A percentile compares a stretch with the other conserved stretches of the same genome.
These are phyloP conservation scores for Ptilodon capucinus DNA, from an alignment of 2,888 invertebrate genomes.

Conservation along the genomic window DNA sequence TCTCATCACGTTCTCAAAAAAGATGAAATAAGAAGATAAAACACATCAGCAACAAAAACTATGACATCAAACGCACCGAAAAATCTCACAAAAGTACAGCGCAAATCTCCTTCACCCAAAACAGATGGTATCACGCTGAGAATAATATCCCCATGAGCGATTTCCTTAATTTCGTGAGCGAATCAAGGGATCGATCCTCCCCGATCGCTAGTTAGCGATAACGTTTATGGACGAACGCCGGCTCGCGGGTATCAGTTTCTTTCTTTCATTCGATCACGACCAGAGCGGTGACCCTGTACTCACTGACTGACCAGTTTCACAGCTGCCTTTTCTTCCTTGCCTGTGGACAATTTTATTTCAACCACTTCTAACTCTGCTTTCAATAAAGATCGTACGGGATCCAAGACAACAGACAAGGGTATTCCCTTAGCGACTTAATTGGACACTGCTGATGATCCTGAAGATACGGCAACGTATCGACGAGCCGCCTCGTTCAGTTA, in stretches of 20 bases:
- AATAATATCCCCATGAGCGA: slow-evolving; percentile 82
- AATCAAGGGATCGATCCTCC: slow-evolving; percentile 79
- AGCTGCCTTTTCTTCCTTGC: too few relatives aligned
- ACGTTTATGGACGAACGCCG: slow-evolving; percentile 72
- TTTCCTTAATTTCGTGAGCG: slow-evolving; percentile 82
- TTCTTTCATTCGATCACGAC: slow-evolving; percentile 76
- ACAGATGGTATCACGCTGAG: slow-evolving; percentile 61
- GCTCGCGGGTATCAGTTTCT: slow-evolving; percentile 66
- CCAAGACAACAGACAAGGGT: too few relatives aligned
- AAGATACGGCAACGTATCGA: too few relatives aligned
- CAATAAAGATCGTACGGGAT: too few relatives aligned
- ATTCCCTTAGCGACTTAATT: too few relatives aligned
- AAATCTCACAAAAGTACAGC: slow-evolving; percentile 50
- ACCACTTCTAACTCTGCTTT: too few relatives aligned
- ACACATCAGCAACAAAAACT: slow-evolving; percentile 30
- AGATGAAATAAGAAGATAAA: slow-evolving; percentile 32
- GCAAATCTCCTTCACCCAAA: slow-evolving; percentile 59
- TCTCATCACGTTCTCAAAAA: slow-evolving; percentile 4
- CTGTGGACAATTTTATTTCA: too few relatives aligned
- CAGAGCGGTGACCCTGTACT: slow-evolving; percentile 23
- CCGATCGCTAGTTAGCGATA: slow-evolving; percentile 79
- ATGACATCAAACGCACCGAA: slow-evolving; percentile 31
- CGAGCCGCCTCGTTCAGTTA: too few relatives aligned
- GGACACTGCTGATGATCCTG: too few relatives aligned
- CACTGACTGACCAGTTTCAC: too few relatives aligned